Evolutionary conservation across 2,888 invertebrate species (phyloP), one percentile per base, ranked within the genome.

Genomic region (Coecobrya sp.): DNA sequence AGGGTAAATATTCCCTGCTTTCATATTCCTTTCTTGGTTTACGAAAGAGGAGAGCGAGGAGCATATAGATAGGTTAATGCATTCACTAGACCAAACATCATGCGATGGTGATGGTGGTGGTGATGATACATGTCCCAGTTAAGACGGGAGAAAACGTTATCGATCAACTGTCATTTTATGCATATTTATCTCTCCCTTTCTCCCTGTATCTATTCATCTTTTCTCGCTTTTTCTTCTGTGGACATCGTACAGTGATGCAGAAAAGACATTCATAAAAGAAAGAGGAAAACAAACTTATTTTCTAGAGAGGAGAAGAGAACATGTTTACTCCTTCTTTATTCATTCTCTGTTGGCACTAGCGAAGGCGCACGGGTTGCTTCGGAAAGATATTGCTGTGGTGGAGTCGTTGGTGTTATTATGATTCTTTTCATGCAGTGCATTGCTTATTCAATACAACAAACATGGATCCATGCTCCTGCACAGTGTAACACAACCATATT

Each of bases 101-200:
- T 7, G 36, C 36, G 36, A 36, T 36, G 36, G 36, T 36, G 36
- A 7, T 36, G 36, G 36, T 36, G 36, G 3, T 36, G 36, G 36
- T 52, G 52, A 52, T 52, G 16, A 52, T 52, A 52, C 52, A 52
- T 52, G 52, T 52, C 1, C 13, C n/a, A 10, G 11, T 36, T 70
- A n/a, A 65, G 36, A 16, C 2, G 2, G 36, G 68, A 30, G 68
- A 70, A 84, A 16, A 36, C 16, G 55, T 1, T 84, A 84, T 84
- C 84, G 84, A 84, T 84, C 84, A 84, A 84, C 36, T 62, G 30
- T 70, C 76, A 79, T 79, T 79, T 79, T 79, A 45, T 79, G 22
- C 30, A 55, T 68, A 13, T 30, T 25, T 49, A 25, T 49, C 30
- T 79, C 52, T 55, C 55, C 22, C 59, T 82, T 22, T 52, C 52